Evolutionary conservation across 1,140 invertebrate species (phyloP), one percentile per base, ranked within the genome.

Genomic region (Apis mellifera): DNA sequence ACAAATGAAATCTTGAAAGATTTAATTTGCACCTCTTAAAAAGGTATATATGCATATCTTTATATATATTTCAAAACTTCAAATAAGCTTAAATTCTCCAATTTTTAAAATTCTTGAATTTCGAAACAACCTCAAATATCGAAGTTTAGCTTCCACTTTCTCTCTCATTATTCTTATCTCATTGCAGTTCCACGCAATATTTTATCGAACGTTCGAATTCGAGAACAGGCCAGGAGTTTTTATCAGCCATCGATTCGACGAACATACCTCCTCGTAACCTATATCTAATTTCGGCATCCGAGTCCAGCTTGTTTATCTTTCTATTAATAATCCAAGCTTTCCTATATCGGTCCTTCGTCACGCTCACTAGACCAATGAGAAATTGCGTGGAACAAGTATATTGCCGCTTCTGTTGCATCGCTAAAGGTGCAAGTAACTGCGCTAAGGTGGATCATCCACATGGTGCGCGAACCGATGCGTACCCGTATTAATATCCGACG

Each of bases 251-350:
- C 57, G 77, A 60, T 71, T 32, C 62, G 19, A 26, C 55, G 57
- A 42, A 7, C 11, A 21, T 75, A 66, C 68, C 69, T 64, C 64
- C 62, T 77, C 26, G n/a, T 62, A 76, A 65, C 59, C 71, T 32
- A 81, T 57, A 60, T 71, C 76, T 72, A 68, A 77, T 78, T 81
- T 83, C 65, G 54, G 71, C 72, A 57, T 52, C 74, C 42, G 65
- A 54, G 55, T 64, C 66, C 66, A 17, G 42, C 74, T 82, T 82
- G 81, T 82, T 82, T 82, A 78, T 82, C 81, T 69, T 50, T 78
- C 66, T 82, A 82, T 82, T 78, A 78, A 82, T 82, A 82, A 50
- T 15, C 32, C 0, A 74, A 54, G 57, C 55, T 64, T 78, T 71
- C 32, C 75, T 77, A 64, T 78, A 82, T 78, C 55, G 66, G 66